Evolutionary conservation across 1,140 invertebrate genomes (phyloP), one percentile per base, ranked within the genome.

Genomic region (Oryctes rhinoceros): DNA sequence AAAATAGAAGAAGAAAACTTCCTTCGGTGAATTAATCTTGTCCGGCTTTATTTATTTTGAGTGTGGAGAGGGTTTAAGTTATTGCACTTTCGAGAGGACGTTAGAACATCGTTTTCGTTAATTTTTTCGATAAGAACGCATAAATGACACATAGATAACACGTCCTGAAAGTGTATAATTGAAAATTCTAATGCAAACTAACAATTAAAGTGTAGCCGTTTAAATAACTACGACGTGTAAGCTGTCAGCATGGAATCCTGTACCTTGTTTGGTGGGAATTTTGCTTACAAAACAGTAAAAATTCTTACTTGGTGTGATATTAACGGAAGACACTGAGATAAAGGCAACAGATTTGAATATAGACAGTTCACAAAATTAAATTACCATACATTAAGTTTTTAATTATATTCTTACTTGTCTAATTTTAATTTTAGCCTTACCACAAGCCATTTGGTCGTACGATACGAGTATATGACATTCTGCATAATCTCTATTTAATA

Each of bases 51-150:
- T 71, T 71, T 71, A 71, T 71, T 71, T 35, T 30, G 37, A 15
- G 65, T 71, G 24, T 71, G 35, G 53, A 71, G 53, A 71, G 65
- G 65, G 65, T 71, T 71, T 71, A 71, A 71, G 65, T 71, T 71
- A 71, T 71, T 71, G 65, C 65, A 71, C 65, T 71, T 71, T 71
- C 65, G 65, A 71, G 35, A 71, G 13, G 65, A 71, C 65, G 24
- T 71, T 71, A 71, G 65, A 24, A 71, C 20, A 24, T 71, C 65
- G 65, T 71, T 71, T 71, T 18, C 65, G 24, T 71, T 71, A 71
- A 71, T 71, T 71, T 71, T 71, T 35, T 37, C 20, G 65, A 71
- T 71, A 71, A 71, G 24, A 10, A 30, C 65, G 65, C 65, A 71
- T 71, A 18, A 71, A 35, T 71, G 65, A 71, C 24, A 71, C 65